Evolutionary conservation across 2,888 invertebrate genomes (phyloP), one percentile per base, ranked within the genome.

Genomic region (Microdon myrmicae): DNA sequence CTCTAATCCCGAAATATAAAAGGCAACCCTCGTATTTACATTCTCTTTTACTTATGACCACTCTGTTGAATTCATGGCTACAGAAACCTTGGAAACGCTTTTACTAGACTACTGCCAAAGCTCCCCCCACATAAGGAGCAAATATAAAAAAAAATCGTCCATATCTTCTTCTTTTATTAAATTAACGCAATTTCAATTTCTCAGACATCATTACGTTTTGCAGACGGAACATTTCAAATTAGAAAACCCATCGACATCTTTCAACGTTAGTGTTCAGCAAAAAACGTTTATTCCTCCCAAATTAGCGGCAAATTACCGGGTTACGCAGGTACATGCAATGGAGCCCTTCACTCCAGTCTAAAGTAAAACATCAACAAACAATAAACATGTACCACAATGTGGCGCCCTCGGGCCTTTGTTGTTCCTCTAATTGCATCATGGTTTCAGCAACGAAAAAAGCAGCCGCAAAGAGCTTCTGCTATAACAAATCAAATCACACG

Each of bases 281-380:
- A n/a, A n/a, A n/a, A n/a, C n/a, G n/a, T n/a, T n/a, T n/a, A n/a
- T n/a, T 29, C 19, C 32, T 45, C 32, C 32, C 38, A 25, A 55
- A 55, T 55, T 39, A 39, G 37, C 10, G 2, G n/a, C 13, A 29
- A 53, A 45, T 47, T 19, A 47, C 22, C 32, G 39, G 25, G 25
- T 31, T 23, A 4, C 1, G 23, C 9, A 9, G 8, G 19, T 38
- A 31, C 37, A 25, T 29, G 19, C 34, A 41, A 34, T n/a, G n/a
- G n/a, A n/a, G n/a, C 29, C 12, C 16, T 32, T 41, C 41, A 28
- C 35, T 20, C 35, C 23, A 13, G 9, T 44, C 19, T 53, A 17
- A 55, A 47, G 28, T 8, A 54, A 48, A 60, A 49, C 49, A 51
- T 56, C 56, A 43, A 51, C 45, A 51, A 64, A 64, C 51, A 64